Conservation (phyloP, 2,113 vertebrate species). For the Nannobrachium achirus region DNA sequence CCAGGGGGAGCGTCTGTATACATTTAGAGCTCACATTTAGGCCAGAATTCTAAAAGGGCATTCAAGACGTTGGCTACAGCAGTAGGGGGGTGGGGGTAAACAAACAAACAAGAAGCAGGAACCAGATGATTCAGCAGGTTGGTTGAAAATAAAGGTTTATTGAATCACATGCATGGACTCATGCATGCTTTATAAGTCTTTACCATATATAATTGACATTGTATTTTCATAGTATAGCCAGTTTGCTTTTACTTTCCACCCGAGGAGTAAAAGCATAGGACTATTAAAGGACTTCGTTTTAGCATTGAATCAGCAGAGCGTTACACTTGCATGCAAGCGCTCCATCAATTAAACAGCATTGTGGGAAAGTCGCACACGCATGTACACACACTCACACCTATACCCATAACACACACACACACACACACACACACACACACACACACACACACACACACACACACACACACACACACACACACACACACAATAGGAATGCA, state of each 20-base stretch:
- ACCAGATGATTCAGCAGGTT: not conserved
- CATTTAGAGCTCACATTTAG: not conserved
- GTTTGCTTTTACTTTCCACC: not conserved
- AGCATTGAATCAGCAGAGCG: not conserved
- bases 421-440: not conserved
- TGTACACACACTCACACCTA: not conserved
- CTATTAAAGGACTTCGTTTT: not conserved
- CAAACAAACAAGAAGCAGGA: not conserved
- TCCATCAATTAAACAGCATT: not conserved
- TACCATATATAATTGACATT: not conserved
- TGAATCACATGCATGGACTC: not conserved
- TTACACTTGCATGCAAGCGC: not conserved
- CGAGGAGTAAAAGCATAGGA: not conserved
- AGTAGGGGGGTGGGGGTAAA: too few species aligned
- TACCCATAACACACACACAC: not conserved
- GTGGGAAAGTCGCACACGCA: not conserved
- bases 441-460: not conserved
- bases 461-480: constrained; percentile 6
- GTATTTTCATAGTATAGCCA: not conserved
- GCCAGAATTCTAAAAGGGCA: too few species aligned
- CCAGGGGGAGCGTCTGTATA: not conserved
- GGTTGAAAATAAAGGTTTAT: not conserved
- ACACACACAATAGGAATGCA: too few species aligned
- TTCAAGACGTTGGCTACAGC: not conserved
- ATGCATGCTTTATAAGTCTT: not conserved